Base-by-base conservation (phyloP, 2,113 vertebrate species). In the Salvelinus namaycush region DNA sequence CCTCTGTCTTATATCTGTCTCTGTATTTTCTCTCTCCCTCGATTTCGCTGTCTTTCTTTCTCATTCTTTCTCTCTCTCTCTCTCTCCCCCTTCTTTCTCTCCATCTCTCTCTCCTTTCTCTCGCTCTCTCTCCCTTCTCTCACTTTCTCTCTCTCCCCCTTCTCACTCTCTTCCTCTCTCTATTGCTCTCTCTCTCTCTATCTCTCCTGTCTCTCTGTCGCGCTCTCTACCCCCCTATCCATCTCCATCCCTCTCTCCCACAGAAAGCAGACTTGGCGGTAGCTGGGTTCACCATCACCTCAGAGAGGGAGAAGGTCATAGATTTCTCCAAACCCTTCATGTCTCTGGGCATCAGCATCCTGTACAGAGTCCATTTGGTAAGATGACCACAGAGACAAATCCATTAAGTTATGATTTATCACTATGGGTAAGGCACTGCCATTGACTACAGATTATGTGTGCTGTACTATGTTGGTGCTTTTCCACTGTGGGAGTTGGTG, bases 271-370 rank as follows among this genome's bases (percentile, higher is more conserved):
- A 97, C 84, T 91, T 97, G 90, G 96, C 96, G 0, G 96, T 95
- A 2, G 96, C 96, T 0, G 94, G 95, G 0, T 97, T 97, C 91
- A 97, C 96, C 85, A 97, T 97, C 90, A 97, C 96, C 0, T 96
- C 96, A 0, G 96, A 97, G 88, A 88, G 96, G 34, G 96, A 97
- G 88, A 97, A 97, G 76, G 96, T 97, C 68, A 97, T 97, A 20
- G 96, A 97, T 81, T 97, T 97, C 92, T 97, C 96, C 83, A 97
- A 96, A 76, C 96, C 96, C 27, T 97, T 97, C 91, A 97, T 97
- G 95, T 95, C 94, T 29, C 91, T 97, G 83, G 96, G 96, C 29
- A 97, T 97, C 91, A 96, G 96, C 91, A 97, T 97, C 87, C 91
- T 97, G 31, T 97, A 97, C 89, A 89, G 94, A 11, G 94, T 97